Base-by-base conservation (phyloP, 1,140 invertebrate genomes). In the Matsumurasca onukii region DNA sequence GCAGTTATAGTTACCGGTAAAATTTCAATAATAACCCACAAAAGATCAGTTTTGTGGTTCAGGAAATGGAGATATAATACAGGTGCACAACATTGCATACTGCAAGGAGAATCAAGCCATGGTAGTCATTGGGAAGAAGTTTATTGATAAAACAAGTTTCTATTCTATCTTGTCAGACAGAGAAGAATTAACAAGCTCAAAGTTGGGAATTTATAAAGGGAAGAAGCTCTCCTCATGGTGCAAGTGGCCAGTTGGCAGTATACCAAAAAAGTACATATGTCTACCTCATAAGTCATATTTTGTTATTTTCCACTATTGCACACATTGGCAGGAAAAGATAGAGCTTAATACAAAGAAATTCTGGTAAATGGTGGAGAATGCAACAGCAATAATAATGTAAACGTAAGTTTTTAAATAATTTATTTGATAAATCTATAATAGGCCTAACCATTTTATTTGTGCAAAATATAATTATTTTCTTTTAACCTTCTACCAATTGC, bases 91-190 rank as follows among this genome's bases (percentile, higher is more conserved):
- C 62, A 64, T 64, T 55, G 31, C 29, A n/a, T n/a, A n/a, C n/a
- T n/a, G n/a, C n/a, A n/a, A n/a, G n/a, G n/a, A n/a, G n/a, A n/a
- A n/a, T n/a, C 62, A 31, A n/a, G 9, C 1, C 62, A 64, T 64
- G 62, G 62, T 64, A n/a, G 30, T 64, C 20, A 31, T 64, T 64
- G 62, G 62, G 20, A 64, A 64, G 39, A 64, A 64, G 9, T 64
- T 64, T 64, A 29, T 31, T 20, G 31, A 34, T 5, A 64, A 31
- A n/a, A 64, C 31, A n/a, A 3, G 3, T n/a, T 64, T 64, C 39
- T 31, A 31, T 31, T 34, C 5, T 34, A 64, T 24, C 31, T 3
- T 31, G n/a, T n/a, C n/a, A n/a, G n/a, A n/a, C n/a, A n/a, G n/a
- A n/a, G n/a, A n/a, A n/a, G n/a, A n/a, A 64, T 29, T 64, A 64